phyloP scores from a whole-genome alignment of 2,888 invertebrate genomes.

The Microctonus brassicae region DNA sequence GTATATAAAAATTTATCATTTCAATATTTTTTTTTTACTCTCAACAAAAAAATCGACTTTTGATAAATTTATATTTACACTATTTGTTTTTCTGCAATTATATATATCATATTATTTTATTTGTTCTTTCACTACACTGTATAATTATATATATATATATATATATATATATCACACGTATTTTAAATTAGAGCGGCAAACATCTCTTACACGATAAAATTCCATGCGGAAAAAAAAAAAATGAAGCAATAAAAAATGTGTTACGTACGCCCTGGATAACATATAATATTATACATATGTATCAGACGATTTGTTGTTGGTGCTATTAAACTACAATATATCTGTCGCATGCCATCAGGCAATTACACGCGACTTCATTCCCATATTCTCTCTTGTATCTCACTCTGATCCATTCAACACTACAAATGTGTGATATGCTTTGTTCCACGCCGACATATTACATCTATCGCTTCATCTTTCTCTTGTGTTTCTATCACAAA shows the following conservation, averaged over 20 bases:
- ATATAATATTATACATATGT: background rate
- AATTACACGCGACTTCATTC: slow-evolving; percentile 15
- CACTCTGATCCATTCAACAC: background rate
- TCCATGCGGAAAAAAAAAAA: too few relatives aligned
- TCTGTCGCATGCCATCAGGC: slow-evolving; percentile 30
- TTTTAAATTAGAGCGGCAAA: background rate
- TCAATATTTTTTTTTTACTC: too few relatives aligned
- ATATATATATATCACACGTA: background rate
- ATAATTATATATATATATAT: too few relatives aligned
- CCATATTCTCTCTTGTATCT: too few relatives aligned
- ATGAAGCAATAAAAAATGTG: background rate
- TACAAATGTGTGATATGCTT: background rate
- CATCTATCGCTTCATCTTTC: background rate
- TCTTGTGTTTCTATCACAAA: background rate
- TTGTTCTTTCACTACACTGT: too few relatives aligned
- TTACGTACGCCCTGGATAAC: background rate
- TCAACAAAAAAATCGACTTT: too few relatives aligned
- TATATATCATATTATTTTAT: too few relatives aligned
- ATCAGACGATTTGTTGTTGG: background rate
- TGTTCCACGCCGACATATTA: background rate
- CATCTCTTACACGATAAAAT: too few relatives aligned
- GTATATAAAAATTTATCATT: too few relatives aligned
- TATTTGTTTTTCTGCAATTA: too few relatives aligned
- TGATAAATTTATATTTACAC: too few relatives aligned
- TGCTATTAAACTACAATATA: background rate